Evolutionary conservation across 2,888 invertebrate genomes (phyloP), one percentile per base, ranked within the genome.

Genomic region (Sussaba pulchella): DNA sequence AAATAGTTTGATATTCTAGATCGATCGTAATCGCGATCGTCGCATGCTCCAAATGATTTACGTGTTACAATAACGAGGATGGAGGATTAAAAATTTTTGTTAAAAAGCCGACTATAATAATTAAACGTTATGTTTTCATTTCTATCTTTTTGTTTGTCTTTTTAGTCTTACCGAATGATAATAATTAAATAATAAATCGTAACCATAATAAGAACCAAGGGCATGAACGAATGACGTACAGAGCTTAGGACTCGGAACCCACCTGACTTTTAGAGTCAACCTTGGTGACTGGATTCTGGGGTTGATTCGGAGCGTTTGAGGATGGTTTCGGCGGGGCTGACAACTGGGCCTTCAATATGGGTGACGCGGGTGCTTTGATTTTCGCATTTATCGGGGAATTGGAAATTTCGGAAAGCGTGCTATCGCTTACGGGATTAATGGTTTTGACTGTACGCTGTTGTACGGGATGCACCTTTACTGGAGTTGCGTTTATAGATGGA

Each of bases 311-410:
- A 83, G 85, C 75, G 69, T 82, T 89, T 84, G 90, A 87, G 85
- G 90, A 86, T 87, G 92, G 93, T 91, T 94, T 93, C 82, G 94
- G 93, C 83, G 95, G 95, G 85, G 95, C 95, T 87, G 96, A 96
- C 86, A 97, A 93, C 92, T 97, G 97, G 86, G 97, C 97, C 93
- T 97, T 97, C 86, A 97, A 93, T 90, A 97, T 97, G 9, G 97
- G 96, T 54, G 96, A 96, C 39, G 96, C 94, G 57, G 96, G 96
- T 84, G 95, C 94, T 92, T 92, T 79, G 76, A 85, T 88, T 84
- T 85, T 90, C 85, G 87, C 90, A 83, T 86, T 88, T 79, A 85
- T 21, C 88, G 74, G 78, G 63, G 63, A 63, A 81, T 86, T 82
- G 74, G 86, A 88, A 63, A 85, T 89, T 83, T 89, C 89, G 86